These are phyloP conservation scores for Drosophila putrida DNA, from an alignment of 2,888 invertebrate genomes.

Conservation along the genomic window DNA sequence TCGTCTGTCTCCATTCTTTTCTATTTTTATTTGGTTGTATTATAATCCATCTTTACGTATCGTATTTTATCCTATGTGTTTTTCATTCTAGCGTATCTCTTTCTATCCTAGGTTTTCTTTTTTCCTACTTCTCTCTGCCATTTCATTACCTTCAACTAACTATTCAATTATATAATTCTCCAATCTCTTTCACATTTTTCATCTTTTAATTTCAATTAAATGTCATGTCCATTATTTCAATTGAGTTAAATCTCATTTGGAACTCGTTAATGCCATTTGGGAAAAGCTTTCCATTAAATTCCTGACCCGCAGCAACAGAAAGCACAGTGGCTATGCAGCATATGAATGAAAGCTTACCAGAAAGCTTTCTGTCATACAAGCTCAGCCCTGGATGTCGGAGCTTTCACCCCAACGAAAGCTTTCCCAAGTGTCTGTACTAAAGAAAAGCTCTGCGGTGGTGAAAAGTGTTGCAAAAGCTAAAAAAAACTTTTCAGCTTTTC, in stretches of 20 bases:
- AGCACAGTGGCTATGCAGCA: slow-evolving; percentile 3
- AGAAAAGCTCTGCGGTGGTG: slow-evolving; percentile 10
- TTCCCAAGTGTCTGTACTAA: neutral
- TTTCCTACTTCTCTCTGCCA: too few species aligned
- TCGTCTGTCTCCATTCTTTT: neutral
- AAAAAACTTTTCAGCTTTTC: neutral
- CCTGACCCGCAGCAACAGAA: slow-evolving; percentile 25
- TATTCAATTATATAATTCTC: neutral
- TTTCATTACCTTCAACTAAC: neutral
- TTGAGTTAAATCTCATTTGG: slow-evolving; percentile 2
- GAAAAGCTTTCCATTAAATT: slow-evolving; percentile 9
- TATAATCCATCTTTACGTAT: too few species aligned
- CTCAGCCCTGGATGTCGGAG: neutral
- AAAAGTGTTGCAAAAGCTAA: slow-evolving; percentile 6
- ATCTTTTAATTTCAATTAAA: slow-evolving; percentile 5
- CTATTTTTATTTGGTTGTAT: neutral
- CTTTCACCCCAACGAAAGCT: neutral
- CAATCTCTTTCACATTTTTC: neutral
- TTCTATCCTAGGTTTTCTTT: too few species aligned
- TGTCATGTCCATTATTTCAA: neutral
- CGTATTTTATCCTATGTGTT: too few species aligned
- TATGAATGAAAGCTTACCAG: neutral
- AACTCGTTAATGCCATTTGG: slow-evolving; percentile 9
- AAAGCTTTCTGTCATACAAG: neutral
- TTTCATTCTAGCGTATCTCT: too few species aligned